Base-by-base conservation (phyloP, 2,888 invertebrate genomes). In the Tortrix viridana region DNA sequence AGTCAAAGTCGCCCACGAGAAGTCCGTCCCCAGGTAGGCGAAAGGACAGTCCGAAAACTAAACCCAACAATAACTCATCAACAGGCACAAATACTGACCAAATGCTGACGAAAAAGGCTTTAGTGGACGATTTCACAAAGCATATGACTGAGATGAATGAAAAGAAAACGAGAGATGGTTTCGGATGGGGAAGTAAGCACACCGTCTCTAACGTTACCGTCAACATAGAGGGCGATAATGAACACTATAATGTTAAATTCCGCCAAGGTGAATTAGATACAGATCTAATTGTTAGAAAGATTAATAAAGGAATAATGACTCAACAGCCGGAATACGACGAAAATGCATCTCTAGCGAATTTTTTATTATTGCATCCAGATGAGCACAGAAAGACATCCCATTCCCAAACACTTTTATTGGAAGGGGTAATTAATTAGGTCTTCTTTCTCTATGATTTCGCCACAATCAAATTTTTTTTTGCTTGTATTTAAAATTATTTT, bases 171-270 rank as follows among this genome's bases (percentile, higher is more conserved):
- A 65, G 59, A 69, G 54, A n/a, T 66, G 67, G 23, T 20, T 66
- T 18, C 61, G 67, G 38, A 67, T 65, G 7, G 68, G 47, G 32
- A 26, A 43, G 75, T 1, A 76, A 68, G 65, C 72, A 68, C 37
- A 67, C 73, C 38, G 71, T 73, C 41, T 87, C 89, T 9, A 82
- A 77, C 68, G 74, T 87, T 7, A 76, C 82, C 16, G 71, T 88
- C 32, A 84, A 85, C 67, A 85, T 89, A 60, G 81, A 88, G 12
- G 80, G 77, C 53, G 82, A 84, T 16, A 80, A 77, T 20, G 87
- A 88, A 65, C 70, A 68, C 60, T 89, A 86, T 65, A 79, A 86
- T 67, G 77, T 88, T 5, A 62, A 75, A 48, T 79, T 86, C 59
- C 74, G 78, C 62, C 80, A 82, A 62, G 75, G 74, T 44, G 68